Percentiles rank a stretch among this genome's conserved stretches.
Evolutionary conservation across 1,140 invertebrate species (phyloP).

Genomic region (Rhopalosiphum padi): DNA sequence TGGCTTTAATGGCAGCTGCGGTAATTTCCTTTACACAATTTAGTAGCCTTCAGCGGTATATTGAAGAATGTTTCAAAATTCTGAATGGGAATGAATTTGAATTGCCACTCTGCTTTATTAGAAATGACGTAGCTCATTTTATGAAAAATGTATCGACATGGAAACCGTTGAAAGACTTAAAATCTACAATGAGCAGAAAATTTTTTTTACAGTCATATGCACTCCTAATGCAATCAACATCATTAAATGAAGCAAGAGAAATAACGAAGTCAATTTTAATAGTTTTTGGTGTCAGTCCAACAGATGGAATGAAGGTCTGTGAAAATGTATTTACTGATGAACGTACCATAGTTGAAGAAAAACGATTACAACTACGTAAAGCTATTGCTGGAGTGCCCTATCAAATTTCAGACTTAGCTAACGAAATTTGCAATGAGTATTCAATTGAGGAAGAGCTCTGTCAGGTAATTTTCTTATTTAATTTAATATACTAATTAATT

Average conservation of each 20-base stretch:
- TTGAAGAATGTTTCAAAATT: neutral
- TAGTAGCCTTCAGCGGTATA: neutral
- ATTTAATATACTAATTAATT: too few species aligned
- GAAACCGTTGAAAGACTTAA: neutral
- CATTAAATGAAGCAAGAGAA: neutral
- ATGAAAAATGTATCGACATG: neutral
- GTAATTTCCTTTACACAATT: neutral
- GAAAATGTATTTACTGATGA: neutral
- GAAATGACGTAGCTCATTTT: conserved; percentile 2
- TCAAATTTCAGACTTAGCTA: neutral
- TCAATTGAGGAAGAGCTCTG: neutral
- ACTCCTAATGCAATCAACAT: neutral
- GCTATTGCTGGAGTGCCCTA: neutral
- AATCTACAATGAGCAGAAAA: neutral
- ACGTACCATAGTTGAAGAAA: neutral
- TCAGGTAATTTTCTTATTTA: neutral
- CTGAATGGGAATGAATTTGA: neutral
- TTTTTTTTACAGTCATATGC: neutral
- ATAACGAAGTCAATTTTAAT: neutral
- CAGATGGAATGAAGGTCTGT: neutral
- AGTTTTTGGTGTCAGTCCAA: neutral
- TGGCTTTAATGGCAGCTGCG: neutral
- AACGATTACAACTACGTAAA: neutral
- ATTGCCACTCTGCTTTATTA: neutral
- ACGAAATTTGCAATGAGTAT: neutral